Evolutionary conservation across 2,113 vertebrate species (phyloP).

Genomic region (Epinephelus moara): DNA sequence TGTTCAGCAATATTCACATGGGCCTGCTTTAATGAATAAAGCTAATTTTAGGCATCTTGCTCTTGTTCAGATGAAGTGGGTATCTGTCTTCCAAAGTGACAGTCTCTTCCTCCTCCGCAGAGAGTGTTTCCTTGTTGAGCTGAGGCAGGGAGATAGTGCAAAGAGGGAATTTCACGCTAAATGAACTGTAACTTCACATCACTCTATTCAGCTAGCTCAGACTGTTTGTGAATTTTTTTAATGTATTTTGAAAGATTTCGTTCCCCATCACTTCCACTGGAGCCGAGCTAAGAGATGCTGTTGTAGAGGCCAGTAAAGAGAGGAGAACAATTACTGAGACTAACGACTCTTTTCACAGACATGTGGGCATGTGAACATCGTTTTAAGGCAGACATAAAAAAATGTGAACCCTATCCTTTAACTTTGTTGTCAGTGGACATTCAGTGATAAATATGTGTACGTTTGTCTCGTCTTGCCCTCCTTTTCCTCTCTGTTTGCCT

Average conservation of each 20-base stretch:
- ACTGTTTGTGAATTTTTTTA: background rate
- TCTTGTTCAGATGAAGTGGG: background rate
- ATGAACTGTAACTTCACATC: background rate
- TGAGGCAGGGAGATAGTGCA: background rate
- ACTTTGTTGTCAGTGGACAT: background rate
- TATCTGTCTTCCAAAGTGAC: background rate
- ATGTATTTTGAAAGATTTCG: background rate
- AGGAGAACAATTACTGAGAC: background rate
- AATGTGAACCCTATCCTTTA: background rate
- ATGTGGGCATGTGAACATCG: background rate
- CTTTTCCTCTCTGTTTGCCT: slow-evolving; percentile 27
- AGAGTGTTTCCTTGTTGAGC: background rate
- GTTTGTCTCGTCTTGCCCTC: slow-evolving; percentile 18
- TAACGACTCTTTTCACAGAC: background rate
- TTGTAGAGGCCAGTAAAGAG: background rate
- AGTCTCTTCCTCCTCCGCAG: background rate
- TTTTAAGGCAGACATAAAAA: background rate
- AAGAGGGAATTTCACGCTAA: background rate
- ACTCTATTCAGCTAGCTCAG: background rate
- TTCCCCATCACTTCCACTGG: background rate
- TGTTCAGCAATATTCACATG: background rate
- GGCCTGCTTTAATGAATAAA: background rate
- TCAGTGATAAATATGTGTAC: background rate
- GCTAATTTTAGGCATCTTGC: background rate
- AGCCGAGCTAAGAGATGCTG: background rate